Conservation (phyloP, 1,140 invertebrate genomes). For the Hesperophylax magnus region DNA sequence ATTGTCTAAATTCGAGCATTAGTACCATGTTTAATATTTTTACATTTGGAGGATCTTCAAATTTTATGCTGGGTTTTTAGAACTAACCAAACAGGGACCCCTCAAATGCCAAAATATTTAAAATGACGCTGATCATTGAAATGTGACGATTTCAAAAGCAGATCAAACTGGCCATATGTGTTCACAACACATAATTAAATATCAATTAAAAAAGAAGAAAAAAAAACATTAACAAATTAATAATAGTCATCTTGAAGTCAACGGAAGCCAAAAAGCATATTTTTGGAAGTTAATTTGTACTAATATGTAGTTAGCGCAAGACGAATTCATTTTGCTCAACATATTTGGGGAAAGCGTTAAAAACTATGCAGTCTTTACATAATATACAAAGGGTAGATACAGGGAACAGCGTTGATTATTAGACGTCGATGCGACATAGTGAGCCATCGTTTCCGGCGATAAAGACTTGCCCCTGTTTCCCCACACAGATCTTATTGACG, state of each 20-base stretch:
- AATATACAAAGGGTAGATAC: constrained; percentile 4
- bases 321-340: neutral
- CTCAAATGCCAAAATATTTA: too few species aligned
- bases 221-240: neutral
- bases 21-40: too few species aligned
- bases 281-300: neutral
- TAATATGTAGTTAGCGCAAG: neutral
- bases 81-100: too few species aligned
- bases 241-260: neutral
- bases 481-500: constrained; percentile 63
- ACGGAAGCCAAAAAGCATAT: neutral
- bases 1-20: too few species aligned
- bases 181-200: neutral
- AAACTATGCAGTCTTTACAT: constrained; percentile 29
- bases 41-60: too few species aligned
- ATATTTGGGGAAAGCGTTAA: constrained; percentile 7
- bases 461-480: constrained; percentile 61
- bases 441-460: constrained; percentile 64
- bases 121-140: too few species aligned
- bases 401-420: neutral
- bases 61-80: too few species aligned
- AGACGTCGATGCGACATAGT: constrained; percentile 60
- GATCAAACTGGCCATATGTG: too few species aligned
- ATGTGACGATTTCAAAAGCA: too few species aligned
- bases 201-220: neutral